Conservation (phyloP, 2,113 vertebrate species). For the Platichthys flesus region DNA sequence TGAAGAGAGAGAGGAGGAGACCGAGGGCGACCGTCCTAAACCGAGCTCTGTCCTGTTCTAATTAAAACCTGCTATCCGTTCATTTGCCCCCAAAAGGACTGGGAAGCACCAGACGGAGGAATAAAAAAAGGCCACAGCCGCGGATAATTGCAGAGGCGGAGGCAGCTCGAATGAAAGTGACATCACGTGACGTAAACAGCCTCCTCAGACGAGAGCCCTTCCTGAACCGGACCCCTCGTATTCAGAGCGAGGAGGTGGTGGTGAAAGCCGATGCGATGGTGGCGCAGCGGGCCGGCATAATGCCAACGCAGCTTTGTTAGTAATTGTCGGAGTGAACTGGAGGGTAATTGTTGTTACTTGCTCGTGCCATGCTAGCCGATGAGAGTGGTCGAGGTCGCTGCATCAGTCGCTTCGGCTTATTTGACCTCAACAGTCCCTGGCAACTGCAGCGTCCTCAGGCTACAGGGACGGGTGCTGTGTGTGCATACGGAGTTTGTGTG, state of each 20-base stretch:
- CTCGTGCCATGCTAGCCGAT: constrained; percentile 29
- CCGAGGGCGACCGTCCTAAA: constrained; percentile 44
- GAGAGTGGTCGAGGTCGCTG: constrained; percentile 26
- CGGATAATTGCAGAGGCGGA: constrained; percentile 60
- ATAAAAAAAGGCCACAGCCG: constrained; percentile 62
- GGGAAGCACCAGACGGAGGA: constrained; percentile 51
- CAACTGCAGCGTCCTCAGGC: constrained; percentile 41
- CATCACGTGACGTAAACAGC: constrained; percentile 60
- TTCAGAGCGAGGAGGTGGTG: constrained; percentile 24
- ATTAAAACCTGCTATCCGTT: constrained; percentile 72
- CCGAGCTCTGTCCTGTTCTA: constrained; percentile 55
- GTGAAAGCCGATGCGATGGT: constrained; percentile 35
- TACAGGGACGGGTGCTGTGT: constrained; percentile 13
- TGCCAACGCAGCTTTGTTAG: constrained; percentile 16
- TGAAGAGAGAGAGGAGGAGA: constrained; percentile 25
- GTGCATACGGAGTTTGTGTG: not conserved
- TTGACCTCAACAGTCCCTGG: constrained; percentile 43
- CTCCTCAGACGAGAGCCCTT: constrained; percentile 49
- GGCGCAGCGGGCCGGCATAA: constrained; percentile 35
- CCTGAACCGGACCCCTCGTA: constrained; percentile 30
- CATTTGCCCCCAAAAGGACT: constrained; percentile 60
- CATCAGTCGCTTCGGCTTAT: constrained; percentile 24
- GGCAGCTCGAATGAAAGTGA: constrained; percentile 53
- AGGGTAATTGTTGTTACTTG: constrained; percentile 44
- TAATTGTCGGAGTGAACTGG: constrained; percentile 37